Evolutionary conservation across 2,113 vertebrate species (phyloP), one percentile per base, ranked within the genome.

Genomic region (Herpailurus yagouaroundi): DNA sequence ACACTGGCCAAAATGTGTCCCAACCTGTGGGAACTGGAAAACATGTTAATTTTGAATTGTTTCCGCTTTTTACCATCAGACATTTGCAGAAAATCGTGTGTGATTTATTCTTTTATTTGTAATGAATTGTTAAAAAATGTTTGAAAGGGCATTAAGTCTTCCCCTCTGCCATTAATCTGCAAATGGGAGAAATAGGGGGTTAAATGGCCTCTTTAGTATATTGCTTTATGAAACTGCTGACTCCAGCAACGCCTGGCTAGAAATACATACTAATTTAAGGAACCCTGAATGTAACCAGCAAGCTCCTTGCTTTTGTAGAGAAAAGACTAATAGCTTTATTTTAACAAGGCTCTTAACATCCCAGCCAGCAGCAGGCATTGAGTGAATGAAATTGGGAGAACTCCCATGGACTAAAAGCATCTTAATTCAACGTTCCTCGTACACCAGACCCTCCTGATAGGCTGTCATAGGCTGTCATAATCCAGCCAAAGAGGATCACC

Each of bases 191-290:
- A 55, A 50, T 0, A 5, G 41, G 97, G 83, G 82, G 94, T 98
- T 98, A 98, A 99, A 98, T 98, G 98, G 98, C 98, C 98, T 98
- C 97, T 99, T 97, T 98, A 98, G 98, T 97, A 98, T 98, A 99
- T 99, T 99, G 98, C 98, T 98, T 98, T 98, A 98, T 98, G 98
- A 99, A 99, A 98, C 94, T 98, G 98, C 99, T 99, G 99, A 99
- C 98, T 98, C 98, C 93, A 98, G 98, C 98, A 98, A 97, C 97
- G 97, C 97, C 23, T 9, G 97, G 97, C 98, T 97, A 98, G 96
- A 97, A 98, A 99, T 98, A 98, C 98, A 98, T 98, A 98, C 98
- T 98, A 98, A 99, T 98, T 98, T 98, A 98, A 98, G 98, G 98
- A 98, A 97, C 91, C 98, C 95, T 96, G 97, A 98, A 97, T 97